Base-by-base conservation (phyloP, 2,797 vertebrate genomes). In the Scolopax rusticola region DNA sequence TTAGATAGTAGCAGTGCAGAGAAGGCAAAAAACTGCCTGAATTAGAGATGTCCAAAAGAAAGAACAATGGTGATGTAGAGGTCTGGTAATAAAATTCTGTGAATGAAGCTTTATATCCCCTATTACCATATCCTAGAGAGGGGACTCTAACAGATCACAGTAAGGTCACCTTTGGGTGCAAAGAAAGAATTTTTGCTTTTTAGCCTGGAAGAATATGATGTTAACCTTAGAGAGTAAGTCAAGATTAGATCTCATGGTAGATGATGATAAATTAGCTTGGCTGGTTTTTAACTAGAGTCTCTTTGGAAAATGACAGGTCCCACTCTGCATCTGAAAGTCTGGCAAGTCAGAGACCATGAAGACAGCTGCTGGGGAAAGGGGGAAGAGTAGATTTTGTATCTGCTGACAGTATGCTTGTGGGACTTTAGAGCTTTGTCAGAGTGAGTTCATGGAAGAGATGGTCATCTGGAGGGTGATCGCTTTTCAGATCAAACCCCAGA, bases 261-360 rank as follows among this genome's bases (percentile, higher is more conserved):
- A 87, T 60, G 32, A 70, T 92, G 84, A 96, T 91, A 59, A 93
- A 92, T 94, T 76, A 93, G 6, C 40, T 90, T 92, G 68, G 32
- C 59, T 70, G 56, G 17, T 89, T 96, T 87, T 73, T 84, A 82
- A 56, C 43, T 41, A 45, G 21, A 36, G 33, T 74, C 43, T 79
- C 63, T 45, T 41, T 86, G 82, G 79, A 86, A 91, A 89, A 75
- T 88, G 27, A 6, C 33, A 30, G 43, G 36, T 92, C 76, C 57
- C 7, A 0, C 28, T 86, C 73, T 91, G 76, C 57, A 32, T 71
- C 63, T 61, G 60, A 85, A 84, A 68, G 33, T 81, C 70, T 82
- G 69, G 43, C 67, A 81, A 12, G 33, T 53, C 15, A 5, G 70
- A 90, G 68, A 70, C 70, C 25, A n/a, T 27, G 24, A 83, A 73